Base-by-base conservation (phyloP, 2,888 invertebrate species). In the Lamellibrachia columna region DNA sequence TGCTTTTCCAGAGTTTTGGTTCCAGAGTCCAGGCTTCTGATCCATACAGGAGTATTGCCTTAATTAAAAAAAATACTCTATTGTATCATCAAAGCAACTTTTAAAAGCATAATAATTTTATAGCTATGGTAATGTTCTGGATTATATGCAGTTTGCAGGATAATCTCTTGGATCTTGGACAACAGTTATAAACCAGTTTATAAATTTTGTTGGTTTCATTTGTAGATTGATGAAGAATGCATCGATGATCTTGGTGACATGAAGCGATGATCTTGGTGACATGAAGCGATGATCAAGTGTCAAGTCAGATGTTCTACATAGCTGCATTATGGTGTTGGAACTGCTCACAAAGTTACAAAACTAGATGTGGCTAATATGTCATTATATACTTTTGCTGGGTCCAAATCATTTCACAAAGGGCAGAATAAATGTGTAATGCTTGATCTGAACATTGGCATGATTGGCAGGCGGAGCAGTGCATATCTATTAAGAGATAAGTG, bases 151-250 rank as follows among this genome's bases (percentile, higher is more conserved):
- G 11, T 40, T 8, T 92, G 52, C 40, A 22, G 91, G 8, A n/a
- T 58, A 7, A 11, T 3, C 28, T 4, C 9, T 52, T 11, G 9
- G 3, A 91, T 53, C 22, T 28, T 55, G 53, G 58, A 22, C 53
- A 40, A 15, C 9, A 40, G 40, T 53, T 52, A 53, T 28, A 40
- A n/a, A n/a, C 8, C 11, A 92, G 0, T 52, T 15, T 52, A 92
- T 11, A 58, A 91, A 28, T 15, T 40, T 52, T 91, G 9, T 90
- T 92, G 91, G 52, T 92, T n/a, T 75, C 90, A 75, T 75, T 93
- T 94, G 11, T 93, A 94, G 94, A 94, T 94, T 90, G 94, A 94
- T 93, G 94, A 94, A 93, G 94, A 94, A 90, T 93, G 91, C 75
- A 94, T 94, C 9, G 94, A 94, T 40, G 94, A 94, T 90, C 90